Conservation (phyloP, 2,888 invertebrate species). For the Bugulina stolonifera region DNA sequence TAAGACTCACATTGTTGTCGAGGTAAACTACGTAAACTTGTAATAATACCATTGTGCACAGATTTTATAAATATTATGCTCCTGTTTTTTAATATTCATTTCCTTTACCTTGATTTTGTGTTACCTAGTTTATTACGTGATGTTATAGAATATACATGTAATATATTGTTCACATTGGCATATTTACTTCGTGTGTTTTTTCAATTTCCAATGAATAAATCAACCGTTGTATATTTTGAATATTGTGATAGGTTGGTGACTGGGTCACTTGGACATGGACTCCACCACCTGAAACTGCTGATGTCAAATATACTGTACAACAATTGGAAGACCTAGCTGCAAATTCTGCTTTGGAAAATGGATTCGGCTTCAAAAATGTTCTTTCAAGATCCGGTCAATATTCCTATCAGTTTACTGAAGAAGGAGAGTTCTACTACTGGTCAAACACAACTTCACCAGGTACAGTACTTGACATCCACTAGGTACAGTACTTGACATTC, state of each 20-base stretch:
- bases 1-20: background rate
- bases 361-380: background rate
- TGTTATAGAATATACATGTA: too few species aligned
- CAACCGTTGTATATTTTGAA: too few species aligned
- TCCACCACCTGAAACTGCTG: background rate
- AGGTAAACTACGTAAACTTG: background rate
- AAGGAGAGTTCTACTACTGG: constrained; percentile 24
- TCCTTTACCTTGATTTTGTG: too few species aligned
- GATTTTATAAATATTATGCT: too few species aligned
- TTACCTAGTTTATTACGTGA: too few species aligned
- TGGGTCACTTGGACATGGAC: background rate
- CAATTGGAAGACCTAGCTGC: background rate
- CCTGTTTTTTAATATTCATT: too few species aligned
- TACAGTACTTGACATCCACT: too few species aligned
- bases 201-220: too few species aligned
- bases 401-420: constrained; percentile 9
- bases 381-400: background rate
- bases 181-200: too few species aligned
- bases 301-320: background rate
- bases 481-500: too few species aligned
- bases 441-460: background rate
- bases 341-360: background rate
- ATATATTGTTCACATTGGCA: too few species aligned
- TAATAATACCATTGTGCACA: too few species aligned
- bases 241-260: constrained; percentile 22